phyloP scores from a whole-genome alignment of 2,888 invertebrate species.

The Andrena praecox region DNA sequence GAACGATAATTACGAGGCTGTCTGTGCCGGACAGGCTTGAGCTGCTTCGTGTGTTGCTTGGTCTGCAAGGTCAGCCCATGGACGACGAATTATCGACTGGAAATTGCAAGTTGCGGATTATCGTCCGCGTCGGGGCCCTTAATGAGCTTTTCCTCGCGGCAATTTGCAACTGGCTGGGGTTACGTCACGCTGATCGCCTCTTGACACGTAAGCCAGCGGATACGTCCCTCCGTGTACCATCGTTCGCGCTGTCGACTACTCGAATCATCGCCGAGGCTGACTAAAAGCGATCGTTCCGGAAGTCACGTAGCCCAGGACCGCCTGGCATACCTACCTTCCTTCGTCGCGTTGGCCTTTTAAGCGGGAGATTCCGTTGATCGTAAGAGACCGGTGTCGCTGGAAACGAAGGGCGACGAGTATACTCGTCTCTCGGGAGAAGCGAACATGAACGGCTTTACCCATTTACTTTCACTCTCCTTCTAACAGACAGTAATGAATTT shows the following conservation, averaged over 20 bases:
- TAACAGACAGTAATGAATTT: background rate
- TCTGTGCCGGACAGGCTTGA: background rate
- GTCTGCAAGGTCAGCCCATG: conserved; percentile 45
- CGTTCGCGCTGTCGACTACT: background rate
- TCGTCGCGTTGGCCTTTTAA: background rate
- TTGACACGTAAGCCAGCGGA: background rate
- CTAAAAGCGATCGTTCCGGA: background rate
- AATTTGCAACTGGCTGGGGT: conserved; percentile 46
- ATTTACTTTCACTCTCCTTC: background rate
- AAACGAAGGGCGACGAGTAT: background rate
- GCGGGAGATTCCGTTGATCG: conserved; percentile 12
- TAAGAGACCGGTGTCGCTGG: background rate
- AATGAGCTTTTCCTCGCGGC: conserved; percentile 57
- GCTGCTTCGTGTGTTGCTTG: conserved; percentile 19
- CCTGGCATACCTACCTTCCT: background rate
- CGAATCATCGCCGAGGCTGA: background rate
- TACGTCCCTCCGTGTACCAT: background rate
- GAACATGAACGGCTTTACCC: background rate
- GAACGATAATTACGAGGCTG: conserved; percentile 19
- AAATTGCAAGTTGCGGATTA: conserved; percentile 57
- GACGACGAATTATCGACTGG: conserved; percentile 54
- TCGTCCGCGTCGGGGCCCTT: conserved; percentile 44
- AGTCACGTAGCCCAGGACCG: background rate
- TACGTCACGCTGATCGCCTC: background rate
- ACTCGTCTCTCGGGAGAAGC: background rate